Evolutionary conservation across 2,797 vertebrate genomes (phyloP).

Genomic region (Menidia menidia): DNA sequence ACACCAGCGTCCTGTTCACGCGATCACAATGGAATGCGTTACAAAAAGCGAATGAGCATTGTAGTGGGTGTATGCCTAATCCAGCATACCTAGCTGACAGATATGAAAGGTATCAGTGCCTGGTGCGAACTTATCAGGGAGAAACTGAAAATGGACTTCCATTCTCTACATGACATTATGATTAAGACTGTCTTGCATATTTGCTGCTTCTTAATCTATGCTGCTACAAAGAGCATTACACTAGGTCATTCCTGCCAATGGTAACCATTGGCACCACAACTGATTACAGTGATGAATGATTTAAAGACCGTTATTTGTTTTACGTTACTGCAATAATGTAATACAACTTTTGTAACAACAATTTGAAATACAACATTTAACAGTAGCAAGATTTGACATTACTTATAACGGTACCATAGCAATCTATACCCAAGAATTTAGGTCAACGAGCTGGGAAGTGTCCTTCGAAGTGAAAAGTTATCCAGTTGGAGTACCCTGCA

Average conservation of each 20-base stretch:
- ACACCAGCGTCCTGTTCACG: too few species aligned
- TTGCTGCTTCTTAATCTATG: not conserved
- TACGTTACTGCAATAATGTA: not conserved
- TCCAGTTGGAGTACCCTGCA: not conserved
- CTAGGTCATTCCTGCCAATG: not conserved
- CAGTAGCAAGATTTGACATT: not conserved
- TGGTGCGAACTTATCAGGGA: too few species aligned
- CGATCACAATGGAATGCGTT: too few species aligned
- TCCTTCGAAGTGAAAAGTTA: not conserved
- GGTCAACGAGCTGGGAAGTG: not conserved
- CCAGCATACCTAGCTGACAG: too few species aligned
- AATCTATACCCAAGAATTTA: not conserved
- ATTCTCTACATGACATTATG: not conserved
- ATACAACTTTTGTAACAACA: not conserved
- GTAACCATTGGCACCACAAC: not conserved
- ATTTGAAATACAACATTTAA: not conserved
- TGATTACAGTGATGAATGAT: not conserved
- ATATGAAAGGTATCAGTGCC: too few species aligned
- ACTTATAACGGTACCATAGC: too few species aligned
- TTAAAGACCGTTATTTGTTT: not conserved
- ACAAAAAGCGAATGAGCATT: too few species aligned
- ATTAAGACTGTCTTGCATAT: not conserved
- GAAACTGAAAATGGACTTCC: not conserved
- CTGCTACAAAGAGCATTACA: not conserved
- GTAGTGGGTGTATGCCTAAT: too few species aligned